Base-by-base conservation (phyloP, 2,888 invertebrate genomes). In the Pachydiplax longipennis region DNA sequence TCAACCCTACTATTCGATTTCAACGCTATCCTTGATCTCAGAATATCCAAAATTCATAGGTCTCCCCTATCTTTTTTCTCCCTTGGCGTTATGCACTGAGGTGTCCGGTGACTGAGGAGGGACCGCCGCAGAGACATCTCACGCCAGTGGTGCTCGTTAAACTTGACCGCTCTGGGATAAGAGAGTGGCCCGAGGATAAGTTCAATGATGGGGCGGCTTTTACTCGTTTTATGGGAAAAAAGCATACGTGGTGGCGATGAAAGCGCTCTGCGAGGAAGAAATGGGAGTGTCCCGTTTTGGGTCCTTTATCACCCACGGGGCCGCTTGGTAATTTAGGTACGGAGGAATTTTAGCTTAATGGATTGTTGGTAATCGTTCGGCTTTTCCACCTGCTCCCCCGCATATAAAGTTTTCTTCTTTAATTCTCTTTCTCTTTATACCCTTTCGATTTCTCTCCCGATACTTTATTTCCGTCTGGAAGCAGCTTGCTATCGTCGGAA, bases 251-350 rank as follows among this genome's bases (percentile, higher is more conserved):
- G 65, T 22, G 61, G 73, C 73, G 73, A 73, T 31, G 73, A 73
- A 73, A 73, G 73, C 73, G 73, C 13, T 73, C 31, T 73, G 73
- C 73, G 31, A 73, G 73, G 73, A 73, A 73, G 73, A 13, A 73
- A 73, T 73, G 73, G 73, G 15, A 73, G 73, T 13, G 73, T 25
- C 73, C 25, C 73, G 73, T 37, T 87, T 83, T 18, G 83, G 83
- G 58, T 83, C 87, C 87, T 87, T 61, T 37, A 87, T 87, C 87
- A 87, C 87, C 87, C 83, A 53, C 83, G 25, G 83, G 83, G 58
- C 53, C 61, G n/a, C 37, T 61, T 61, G 61, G 58, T 87, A 61
- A 87, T 61, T 58, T 58, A 87, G 61, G n/a, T 37, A n/a, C 61
- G 35, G 61, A 37, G 58, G 87, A 61, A 87, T 87, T 65, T 87